Conservation (phyloP, 2,113 vertebrate genomes). For the Pardalotus punctatus region DNA sequence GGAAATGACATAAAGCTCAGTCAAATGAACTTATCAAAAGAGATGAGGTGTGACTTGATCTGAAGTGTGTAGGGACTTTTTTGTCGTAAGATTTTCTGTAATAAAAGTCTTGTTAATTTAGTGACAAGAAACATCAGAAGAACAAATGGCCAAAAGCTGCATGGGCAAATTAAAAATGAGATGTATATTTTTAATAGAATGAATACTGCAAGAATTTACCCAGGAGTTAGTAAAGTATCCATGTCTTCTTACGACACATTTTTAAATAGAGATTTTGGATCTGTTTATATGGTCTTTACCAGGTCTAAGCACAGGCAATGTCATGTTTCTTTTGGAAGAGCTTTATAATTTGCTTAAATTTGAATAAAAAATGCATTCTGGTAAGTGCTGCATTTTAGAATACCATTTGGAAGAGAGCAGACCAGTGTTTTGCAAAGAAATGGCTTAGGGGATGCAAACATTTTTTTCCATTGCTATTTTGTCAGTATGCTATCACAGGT, state of each 20-base stretch:
- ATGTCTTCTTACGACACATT: neutral
- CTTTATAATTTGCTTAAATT: neutral
- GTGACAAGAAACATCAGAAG: neutral
- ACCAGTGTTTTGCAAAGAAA: neutral
- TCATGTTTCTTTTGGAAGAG: neutral
- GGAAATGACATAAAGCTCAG: neutral
- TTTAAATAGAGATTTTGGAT: neutral
- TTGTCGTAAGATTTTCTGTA: neutral
- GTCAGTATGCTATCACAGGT: neutral
- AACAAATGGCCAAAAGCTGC: neutral
- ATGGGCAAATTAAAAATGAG: neutral
- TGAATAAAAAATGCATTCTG: neutral
- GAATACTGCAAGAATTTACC: neutral
- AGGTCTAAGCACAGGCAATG: neutral
- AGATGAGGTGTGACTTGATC: neutral
- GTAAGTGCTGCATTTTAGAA: neutral
- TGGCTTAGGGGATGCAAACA: neutral
- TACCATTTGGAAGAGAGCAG: neutral
- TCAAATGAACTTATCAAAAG: neutral
- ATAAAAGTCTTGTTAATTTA: neutral
- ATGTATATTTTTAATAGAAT: neutral
- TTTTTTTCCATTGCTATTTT: neutral
- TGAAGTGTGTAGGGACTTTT: neutral
- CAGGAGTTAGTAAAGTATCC: neutral
- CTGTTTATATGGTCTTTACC: neutral